Evolutionary conservation across 2,888 invertebrate genomes (phyloP).

Genomic region (Cancer borealis): DNA sequence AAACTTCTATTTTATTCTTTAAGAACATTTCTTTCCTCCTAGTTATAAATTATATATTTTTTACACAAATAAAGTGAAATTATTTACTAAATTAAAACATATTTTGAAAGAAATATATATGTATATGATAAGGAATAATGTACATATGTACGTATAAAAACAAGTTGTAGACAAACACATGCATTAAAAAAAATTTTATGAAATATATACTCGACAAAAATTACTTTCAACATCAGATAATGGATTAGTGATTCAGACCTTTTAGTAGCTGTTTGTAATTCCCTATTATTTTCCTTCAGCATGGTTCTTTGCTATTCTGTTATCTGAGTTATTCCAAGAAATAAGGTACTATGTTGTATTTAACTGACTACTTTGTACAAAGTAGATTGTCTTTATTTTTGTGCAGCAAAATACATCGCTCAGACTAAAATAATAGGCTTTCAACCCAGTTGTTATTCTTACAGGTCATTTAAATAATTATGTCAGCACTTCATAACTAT

Average conservation of each 20-base stretch:
- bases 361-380: not conserved
- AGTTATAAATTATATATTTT: no score
- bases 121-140: not conserved
- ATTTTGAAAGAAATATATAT: no score
- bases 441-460: not conserved
- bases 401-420: not conserved
- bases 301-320: not conserved
- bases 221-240: not conserved
- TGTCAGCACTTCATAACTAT: not conserved
- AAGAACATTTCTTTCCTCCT: no score
- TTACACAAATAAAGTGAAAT: no score
- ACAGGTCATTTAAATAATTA: not conserved
- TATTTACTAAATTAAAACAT: no score
- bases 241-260: not conserved
- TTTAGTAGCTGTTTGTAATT: not conserved
- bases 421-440: not conserved
- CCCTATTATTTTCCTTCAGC: not conserved
- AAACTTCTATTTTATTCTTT: no score
- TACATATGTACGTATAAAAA: not conserved
- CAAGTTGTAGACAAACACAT: not conserved
- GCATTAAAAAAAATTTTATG: not conserved
- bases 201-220: not conserved
- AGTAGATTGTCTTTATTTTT: slow-evolving; percentile 39
- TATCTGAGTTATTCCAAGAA: not conserved
- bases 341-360: not conserved